Percentiles rank a stretch among this genome's conserved stretches.
Conservation (phyloP, 1,140 invertebrate genomes). For the Drosophila ogumai region DNA sequence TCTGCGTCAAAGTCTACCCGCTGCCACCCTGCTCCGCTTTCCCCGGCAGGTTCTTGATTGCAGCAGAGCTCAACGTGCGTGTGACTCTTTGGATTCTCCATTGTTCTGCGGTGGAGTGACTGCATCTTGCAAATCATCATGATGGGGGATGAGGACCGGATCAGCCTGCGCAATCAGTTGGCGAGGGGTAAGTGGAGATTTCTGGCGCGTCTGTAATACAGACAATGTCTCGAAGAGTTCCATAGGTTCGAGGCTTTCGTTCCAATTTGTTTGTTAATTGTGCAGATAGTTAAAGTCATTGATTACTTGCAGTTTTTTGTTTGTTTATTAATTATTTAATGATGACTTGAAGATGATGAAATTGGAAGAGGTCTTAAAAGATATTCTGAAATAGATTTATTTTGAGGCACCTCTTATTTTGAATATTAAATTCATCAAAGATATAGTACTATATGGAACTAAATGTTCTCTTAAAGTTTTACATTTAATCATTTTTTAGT, state of each 20-base stretch:
- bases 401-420: too few relatives aligned
- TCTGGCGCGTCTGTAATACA: constrained; percentile 4
- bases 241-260: background rate
- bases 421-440: background rate
- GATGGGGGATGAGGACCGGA: constrained; percentile 48
- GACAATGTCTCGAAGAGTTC: background rate
- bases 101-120: constrained; percentile 22
- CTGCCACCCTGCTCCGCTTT: background rate
- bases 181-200: constrained; percentile 43
- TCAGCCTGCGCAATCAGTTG: constrained; percentile 45
- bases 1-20: background rate
- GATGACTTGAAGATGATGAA: background rate
- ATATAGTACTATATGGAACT: background rate
- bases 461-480: background rate
- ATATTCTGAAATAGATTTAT: too few relatives aligned
- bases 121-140: constrained; percentile 36
- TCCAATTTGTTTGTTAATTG: background rate
- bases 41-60: constrained; percentile 7
- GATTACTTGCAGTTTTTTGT: background rate
- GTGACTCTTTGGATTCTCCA: constrained; percentile 8
- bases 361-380: too few relatives aligned
- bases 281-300: background rate
- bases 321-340: background rate
- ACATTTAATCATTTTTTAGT: background rate
- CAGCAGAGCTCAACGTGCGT: constrained; percentile 7